Evolutionary conservation across 2,797 vertebrate genomes (phyloP), one percentile per base, ranked within the genome.

Genomic region (Chrosomus eos): DNA sequence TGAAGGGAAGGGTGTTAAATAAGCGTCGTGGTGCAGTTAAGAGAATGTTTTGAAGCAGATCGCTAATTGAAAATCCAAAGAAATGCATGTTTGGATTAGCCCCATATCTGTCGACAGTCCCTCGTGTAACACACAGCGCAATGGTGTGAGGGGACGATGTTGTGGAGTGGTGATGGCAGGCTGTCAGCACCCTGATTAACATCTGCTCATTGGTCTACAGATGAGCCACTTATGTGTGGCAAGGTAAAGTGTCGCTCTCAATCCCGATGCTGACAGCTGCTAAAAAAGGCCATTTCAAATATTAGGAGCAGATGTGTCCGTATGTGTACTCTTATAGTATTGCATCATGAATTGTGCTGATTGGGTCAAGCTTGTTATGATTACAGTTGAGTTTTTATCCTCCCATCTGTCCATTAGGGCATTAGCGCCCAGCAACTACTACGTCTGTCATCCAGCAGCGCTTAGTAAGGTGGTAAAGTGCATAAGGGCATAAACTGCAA

Each of bases 231-330:
- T 89, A 92, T 90, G 87, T 88, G 90, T 82, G 71, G 72, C 87
- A 90, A 86, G 89, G 89, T 94, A 94, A 94, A 92, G 75, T 88
- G 84, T 87, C 60, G 51, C 91, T 88, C 91, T 93, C 92, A 91
- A 90, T 92, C 92, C 86, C 26, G 0, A 26, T 31, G 51, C 91
- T 90, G 93, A 94, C 92, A 94, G 93, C 93, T 94, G 93, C 90
- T 90, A 89, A 80, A 87, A 93, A 93, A 91, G 88, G 91, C 91
- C 91, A 86, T 90, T 90, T 88, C 75, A 89, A 91, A 94, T 91
- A 93, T 92, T 88, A 92, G 77, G 71, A 89, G 88, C 93, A 95
- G 93, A 94, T 95, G 93, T 91, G 88, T 86, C 76, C 82, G 81
- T 16, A 48, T 48, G 45, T 48, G 45, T 83, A 88, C 89, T 86